A percentile compares a stretch with the other conserved stretches of the same genome.
Conservation (phyloP, 35 echinoderm and acorn worm species). For the Ptychodera flava region DNA sequence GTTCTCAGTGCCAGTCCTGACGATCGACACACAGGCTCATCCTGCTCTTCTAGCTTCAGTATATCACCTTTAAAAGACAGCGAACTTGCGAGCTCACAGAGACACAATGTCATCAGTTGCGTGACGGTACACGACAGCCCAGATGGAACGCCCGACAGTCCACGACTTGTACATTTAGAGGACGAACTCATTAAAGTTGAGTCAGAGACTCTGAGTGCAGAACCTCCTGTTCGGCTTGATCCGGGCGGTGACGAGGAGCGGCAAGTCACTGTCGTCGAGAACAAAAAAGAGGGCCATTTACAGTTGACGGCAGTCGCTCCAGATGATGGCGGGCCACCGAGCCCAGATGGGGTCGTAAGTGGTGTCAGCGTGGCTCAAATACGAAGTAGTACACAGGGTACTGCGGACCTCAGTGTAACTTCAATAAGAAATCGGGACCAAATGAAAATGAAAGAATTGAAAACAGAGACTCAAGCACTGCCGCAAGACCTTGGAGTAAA, state of each 20-base stretch:
- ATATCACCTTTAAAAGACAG: constrained; percentile 32
- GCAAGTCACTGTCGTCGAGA: not conserved
- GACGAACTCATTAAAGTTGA: constrained; percentile 11
- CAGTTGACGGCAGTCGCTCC: constrained; percentile 23
- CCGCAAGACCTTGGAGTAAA: constrained; percentile 67
- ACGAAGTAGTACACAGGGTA: not conserved
- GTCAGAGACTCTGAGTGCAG: constrained; percentile 1
- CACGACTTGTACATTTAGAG: not conserved
- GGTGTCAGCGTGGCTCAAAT: not conserved
- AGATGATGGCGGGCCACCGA: not conserved
- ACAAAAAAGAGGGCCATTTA: not conserved
- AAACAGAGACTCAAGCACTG: constrained; percentile 36
- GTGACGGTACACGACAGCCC: constrained; percentile 92
- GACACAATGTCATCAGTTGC: constrained; percentile 83
- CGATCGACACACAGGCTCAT: constrained; percentile 33
- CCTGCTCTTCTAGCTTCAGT: constrained; percentile 37
- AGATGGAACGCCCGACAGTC: constrained; percentile 10
- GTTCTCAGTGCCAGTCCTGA: constrained; percentile 86
- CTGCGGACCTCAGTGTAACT: not conserved
- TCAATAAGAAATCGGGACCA: constrained; percentile 13
- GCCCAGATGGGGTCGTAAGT: constrained; percentile 15
- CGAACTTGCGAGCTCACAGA: constrained; percentile 45
- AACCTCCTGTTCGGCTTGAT: not conserved
- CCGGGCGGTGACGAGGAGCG: not conserved
- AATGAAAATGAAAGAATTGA: constrained; percentile 71